A percentile compares a stretch with the other conserved stretches of the same genome.
Evolutionary conservation across 2,797 vertebrate genomes (phyloP).

Genomic region (Phrynocephalus vlangalii): DNA sequence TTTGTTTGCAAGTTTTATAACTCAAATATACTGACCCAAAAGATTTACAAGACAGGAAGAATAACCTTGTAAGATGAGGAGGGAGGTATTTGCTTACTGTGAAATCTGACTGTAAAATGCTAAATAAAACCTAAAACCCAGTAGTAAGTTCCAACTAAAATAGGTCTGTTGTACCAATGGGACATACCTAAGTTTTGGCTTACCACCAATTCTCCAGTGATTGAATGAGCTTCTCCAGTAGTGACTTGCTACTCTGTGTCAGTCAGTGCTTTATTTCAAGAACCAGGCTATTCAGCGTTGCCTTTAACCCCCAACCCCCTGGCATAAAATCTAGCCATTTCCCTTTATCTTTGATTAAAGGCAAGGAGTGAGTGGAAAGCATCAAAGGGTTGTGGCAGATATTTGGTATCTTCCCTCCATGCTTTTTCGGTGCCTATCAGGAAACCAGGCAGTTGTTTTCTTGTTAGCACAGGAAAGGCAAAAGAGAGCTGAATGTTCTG

Average conservation of each 20-base stretch:
- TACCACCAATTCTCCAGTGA: no score
- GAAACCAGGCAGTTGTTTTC: constrained; percentile 5
- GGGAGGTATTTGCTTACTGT: no score
- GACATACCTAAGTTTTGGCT: no score
- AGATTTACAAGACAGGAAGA: no score
- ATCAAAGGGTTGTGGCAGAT: neutral
- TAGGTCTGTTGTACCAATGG: no score
- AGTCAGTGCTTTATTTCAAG: neutral
- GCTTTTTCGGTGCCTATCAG: neutral
- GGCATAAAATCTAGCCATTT: neutral
- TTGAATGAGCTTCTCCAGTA: no score
- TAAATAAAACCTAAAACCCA: no score
- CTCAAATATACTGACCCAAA: no score
- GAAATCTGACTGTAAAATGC: no score
- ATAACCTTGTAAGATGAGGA: no score
- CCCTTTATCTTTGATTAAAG: neutral
- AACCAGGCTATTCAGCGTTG: neutral
- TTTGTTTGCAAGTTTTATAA: no score
- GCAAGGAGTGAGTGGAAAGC: neutral
- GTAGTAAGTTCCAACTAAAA: no score
- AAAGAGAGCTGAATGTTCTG: constrained; percentile 26
- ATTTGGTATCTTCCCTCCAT: neutral
- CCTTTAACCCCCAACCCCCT: neutral
- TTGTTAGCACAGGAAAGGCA: constrained; percentile 28
- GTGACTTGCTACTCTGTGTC: neutral